These are phyloP conservation scores for Eudasyphora cyanicolor DNA, from an alignment of 2,888 invertebrate species.

Conservation along the genomic window DNA sequence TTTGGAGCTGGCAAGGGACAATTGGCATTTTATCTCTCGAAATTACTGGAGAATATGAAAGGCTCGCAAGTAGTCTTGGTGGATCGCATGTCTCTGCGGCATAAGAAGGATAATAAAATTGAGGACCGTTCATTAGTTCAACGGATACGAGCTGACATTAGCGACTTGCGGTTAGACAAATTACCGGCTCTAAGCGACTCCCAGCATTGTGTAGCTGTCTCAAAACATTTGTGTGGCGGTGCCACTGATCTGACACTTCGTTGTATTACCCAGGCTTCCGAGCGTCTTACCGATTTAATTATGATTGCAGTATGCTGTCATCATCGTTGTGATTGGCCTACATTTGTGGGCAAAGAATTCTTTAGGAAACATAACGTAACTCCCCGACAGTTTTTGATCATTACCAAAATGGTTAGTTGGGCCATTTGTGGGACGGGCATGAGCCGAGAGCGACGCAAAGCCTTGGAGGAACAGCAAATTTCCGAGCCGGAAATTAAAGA, in stretches of 20 bases:
- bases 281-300: conserved; percentile 81
- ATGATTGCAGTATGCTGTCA: conserved; percentile 95
- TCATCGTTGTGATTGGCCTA: conserved; percentile 88
- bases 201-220: conserved; percentile 85
- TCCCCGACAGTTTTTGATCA: conserved; percentile 85
- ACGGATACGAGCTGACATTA: conserved; percentile 90
- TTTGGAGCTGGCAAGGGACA: conserved; percentile 95
- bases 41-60: conserved; percentile 81
- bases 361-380: conserved; percentile 82
- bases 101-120: conserved; percentile 88
- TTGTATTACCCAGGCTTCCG: conserved; percentile 81
- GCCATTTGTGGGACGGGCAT: conserved; percentile 90
- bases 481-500: conserved; percentile 21
- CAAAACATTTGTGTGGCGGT: conserved; percentile 94
- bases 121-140: conserved; percentile 81
- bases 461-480: conserved; percentile 69
- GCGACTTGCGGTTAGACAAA: conserved; percentile 85
- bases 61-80: conserved; percentile 85
- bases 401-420: conserved; percentile 93
- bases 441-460: conserved; percentile 81
- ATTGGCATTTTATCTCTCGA: conserved; percentile 88
- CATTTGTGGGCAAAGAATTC: conserved; percentile 86
- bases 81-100: conserved; percentile 90
- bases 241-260: conserved; percentile 91
- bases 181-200: conserved; percentile 80